Conservation (phyloP, 2,113 vertebrate genomes). For the Ondatra zibethicus region DNA sequence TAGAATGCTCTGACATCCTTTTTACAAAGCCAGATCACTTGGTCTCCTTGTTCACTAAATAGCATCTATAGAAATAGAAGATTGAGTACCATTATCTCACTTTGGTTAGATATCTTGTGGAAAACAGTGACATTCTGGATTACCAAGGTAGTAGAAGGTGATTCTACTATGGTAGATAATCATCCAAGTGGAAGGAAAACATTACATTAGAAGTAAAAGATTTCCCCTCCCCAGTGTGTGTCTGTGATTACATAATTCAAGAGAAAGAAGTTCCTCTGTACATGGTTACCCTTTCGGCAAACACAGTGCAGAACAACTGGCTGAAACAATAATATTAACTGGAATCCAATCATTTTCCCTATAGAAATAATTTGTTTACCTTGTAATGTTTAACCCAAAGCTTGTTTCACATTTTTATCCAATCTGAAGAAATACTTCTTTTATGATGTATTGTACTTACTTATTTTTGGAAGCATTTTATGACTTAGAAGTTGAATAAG, state of each 20-base stretch:
- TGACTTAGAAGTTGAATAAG: slow-evolving; percentile 5
- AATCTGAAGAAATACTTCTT: background rate
- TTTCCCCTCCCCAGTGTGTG: background rate
- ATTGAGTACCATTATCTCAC: background rate
- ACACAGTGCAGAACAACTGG: background rate
- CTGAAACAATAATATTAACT: background rate
- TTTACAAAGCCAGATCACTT: background rate
- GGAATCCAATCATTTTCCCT: background rate
- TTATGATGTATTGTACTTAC: background rate
- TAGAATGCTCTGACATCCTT: background rate
- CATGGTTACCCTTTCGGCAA: background rate
- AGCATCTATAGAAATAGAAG: background rate
- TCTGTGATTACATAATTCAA: background rate
- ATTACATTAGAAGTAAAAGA: background rate
- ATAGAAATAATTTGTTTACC: slow-evolving; percentile 13
- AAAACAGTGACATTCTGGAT: background rate
- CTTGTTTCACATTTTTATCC: background rate
- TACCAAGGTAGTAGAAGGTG: background rate
- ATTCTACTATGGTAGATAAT: background rate
- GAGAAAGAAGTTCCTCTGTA: background rate
- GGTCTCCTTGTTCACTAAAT: background rate
- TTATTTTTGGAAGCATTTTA: background rate
- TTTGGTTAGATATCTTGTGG: background rate
- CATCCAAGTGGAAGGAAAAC: background rate
- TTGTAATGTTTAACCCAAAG: background rate